These are phyloP conservation scores for Tachysurus vachellii DNA, from an alignment of 2,113 vertebrate species.

Conservation along the genomic window DNA sequence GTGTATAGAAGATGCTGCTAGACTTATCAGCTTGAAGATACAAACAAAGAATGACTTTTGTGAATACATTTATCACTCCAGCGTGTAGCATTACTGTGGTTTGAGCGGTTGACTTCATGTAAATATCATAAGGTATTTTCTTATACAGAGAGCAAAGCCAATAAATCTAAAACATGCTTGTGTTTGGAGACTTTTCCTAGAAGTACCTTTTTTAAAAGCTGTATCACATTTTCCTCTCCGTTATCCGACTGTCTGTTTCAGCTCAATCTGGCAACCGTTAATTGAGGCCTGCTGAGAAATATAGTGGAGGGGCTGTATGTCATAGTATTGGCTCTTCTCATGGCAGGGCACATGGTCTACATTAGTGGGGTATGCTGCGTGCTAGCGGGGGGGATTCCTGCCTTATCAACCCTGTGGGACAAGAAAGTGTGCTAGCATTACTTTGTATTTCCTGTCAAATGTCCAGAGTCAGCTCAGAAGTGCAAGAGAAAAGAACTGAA, in stretches of 20 bases:
- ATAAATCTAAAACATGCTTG: background rate
- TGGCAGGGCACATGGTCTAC: constrained; percentile 47
- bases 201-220: background rate
- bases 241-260: background rate
- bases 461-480: constrained; percentile 18
- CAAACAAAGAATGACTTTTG: background rate
- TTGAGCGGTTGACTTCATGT: background rate
- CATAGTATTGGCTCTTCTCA: constrained; percentile 29
- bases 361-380: constrained; percentile 51
- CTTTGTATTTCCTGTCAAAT: constrained; percentile 40
- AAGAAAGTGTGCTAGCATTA: constrained; percentile 26
- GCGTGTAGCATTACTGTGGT: background rate
- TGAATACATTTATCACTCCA: background rate
- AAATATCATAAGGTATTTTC: background rate
- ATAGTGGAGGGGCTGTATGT: constrained; percentile 19
- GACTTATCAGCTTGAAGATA: background rate
- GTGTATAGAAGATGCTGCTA: background rate
- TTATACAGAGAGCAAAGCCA: background rate
- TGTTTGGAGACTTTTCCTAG: background rate
- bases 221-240: background rate
- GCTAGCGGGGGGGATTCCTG: constrained; percentile 44
- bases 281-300: background rate
- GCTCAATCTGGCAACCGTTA: constrained; percentile 43
- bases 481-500: background rate
- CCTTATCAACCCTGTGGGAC: constrained; percentile 39